These are phyloP conservation scores for Rhabdomys pumilio DNA, from an alignment of 2,797 vertebrate species.

Conservation along the genomic window DNA sequence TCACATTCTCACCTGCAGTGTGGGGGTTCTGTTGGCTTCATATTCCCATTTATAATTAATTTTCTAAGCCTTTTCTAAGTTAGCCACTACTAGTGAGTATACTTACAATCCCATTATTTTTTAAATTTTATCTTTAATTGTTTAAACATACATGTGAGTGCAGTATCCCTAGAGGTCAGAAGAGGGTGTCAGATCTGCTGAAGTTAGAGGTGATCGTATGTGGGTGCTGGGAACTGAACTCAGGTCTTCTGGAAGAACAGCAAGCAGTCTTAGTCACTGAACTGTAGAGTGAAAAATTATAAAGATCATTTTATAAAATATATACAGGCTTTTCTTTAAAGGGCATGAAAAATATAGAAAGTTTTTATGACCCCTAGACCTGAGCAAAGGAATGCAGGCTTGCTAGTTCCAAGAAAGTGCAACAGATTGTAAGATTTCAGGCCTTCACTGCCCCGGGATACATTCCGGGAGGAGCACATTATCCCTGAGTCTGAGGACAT, in stretches of 20 bases:
- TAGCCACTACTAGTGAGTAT: slow-evolving; percentile 15
- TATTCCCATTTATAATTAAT: not conserved
- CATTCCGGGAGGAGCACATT: too few relatives aligned
- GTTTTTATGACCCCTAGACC: too few relatives aligned
- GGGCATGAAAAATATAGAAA: too few relatives aligned
- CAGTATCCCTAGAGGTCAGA: not conserved
- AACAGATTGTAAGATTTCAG: too few relatives aligned
- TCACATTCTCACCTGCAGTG: not conserved
- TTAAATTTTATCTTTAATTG: not conserved
- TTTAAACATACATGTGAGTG: not conserved
- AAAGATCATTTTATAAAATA: too few relatives aligned
- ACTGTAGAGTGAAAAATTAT: too few relatives aligned
- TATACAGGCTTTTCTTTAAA: too few relatives aligned
- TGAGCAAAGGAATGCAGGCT: too few relatives aligned
- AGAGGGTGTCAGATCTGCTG: not conserved
- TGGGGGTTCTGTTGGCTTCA: not conserved
- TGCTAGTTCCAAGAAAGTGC: too few relatives aligned
- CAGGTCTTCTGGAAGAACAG: not conserved
- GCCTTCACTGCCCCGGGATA: too few relatives aligned
- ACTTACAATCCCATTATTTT: not conserved
- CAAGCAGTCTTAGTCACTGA: not conserved
- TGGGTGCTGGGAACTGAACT: not conserved
- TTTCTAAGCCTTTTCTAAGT: not conserved
- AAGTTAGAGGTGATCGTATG: not conserved
- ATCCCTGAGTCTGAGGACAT: too few relatives aligned